Evolutionary conservation across 2,113 vertebrate species (phyloP), one percentile per base, ranked within the genome.

Genomic region (Xyliphius kryptos): DNA sequence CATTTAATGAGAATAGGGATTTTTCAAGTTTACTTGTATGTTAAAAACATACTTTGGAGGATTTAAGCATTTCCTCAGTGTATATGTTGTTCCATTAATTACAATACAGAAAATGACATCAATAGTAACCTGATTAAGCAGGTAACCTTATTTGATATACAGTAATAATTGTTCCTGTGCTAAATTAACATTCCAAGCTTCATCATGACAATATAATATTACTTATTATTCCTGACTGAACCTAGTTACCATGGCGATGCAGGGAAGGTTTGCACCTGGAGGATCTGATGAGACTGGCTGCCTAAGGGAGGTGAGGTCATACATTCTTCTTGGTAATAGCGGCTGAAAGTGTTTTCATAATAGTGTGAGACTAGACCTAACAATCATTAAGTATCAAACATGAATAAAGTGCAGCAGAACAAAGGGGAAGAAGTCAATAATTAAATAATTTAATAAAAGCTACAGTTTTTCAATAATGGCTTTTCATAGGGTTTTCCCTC

Each of bases 241-340:
- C 77, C 81, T 81, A 78, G 81, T 87, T 85, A 78, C 84, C 84
- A 86, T 87, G 76, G 84, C 62, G 77, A 84, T 80, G 77, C 54
- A 69, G 63, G 67, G 69, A 69, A 26, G 72, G 70, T 67, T 63
- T 32, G 69, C 61, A 55, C 73, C 71, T 26, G 67, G 44, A 63
- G 69, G 22, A 60, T 68, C 49, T n/a, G 63, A 46, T 53, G 66
- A 56, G 72, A 71, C 74, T 47, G 50, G 63, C 61, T 32, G 62
- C 58, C 56, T 36, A 52, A 60, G 68, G 63, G 77, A 76, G 58
- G 3, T 54, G 22, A 66, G 76, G 71, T 77, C 74, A 80, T 69
- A 65, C 20, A 21, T 68, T 57, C 72, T 62, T 71, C 63, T 50
- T 44, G 51, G 48, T 67, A 58, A 53, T 37, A 38, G 36, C 26